These are phyloP conservation scores for Leptoteleia sp. DNA, from an alignment of 1,140 invertebrate genomes.

Conservation along the genomic window DNA sequence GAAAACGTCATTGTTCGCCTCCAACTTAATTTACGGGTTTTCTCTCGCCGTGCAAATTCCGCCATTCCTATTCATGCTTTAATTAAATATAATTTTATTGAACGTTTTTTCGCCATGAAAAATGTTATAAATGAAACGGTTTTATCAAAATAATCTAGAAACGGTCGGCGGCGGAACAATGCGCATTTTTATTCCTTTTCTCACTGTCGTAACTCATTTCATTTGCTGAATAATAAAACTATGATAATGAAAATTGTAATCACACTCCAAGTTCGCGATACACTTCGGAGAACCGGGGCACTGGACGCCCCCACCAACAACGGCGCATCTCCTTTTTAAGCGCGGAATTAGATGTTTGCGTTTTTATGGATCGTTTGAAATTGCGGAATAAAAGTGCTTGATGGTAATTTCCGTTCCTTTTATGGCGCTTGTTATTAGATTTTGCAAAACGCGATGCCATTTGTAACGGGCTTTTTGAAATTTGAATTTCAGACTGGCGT, in stretches of 20 bases:
- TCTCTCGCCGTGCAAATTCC: constrained; percentile 50
- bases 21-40: constrained; percentile 62
- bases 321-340: constrained; percentile 27
- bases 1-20: constrained; percentile 65
- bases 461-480: constrained; percentile 12
- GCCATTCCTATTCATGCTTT: constrained; percentile 60
- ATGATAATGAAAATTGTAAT: constrained; percentile 69
- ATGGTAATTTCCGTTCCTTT: constrained; percentile 37
- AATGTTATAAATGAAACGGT: constrained; percentile 60
- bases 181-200: constrained; percentile 65
- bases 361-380: constrained; percentile 50
- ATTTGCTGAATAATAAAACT: constrained; percentile 68
- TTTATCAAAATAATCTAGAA: constrained; percentile 69
- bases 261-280: constrained; percentile 50
- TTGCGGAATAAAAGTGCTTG: constrained; percentile 40
- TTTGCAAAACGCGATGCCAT: constrained; percentile 20
- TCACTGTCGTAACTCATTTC: constrained; percentile 68
- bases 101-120: constrained; percentile 60
- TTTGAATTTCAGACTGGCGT: constrained; percentile 7
- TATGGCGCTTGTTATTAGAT: constrained; percentile 31
- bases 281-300: constrained; percentile 42
- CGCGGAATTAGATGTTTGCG: constrained; percentile 47
- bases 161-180: constrained; percentile 62
- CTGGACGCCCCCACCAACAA: constrained; percentile 3
- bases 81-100: constrained; percentile 68